Conservation (phyloP, 2,888 invertebrate genomes). For the Drosophila niveifrons region DNA sequence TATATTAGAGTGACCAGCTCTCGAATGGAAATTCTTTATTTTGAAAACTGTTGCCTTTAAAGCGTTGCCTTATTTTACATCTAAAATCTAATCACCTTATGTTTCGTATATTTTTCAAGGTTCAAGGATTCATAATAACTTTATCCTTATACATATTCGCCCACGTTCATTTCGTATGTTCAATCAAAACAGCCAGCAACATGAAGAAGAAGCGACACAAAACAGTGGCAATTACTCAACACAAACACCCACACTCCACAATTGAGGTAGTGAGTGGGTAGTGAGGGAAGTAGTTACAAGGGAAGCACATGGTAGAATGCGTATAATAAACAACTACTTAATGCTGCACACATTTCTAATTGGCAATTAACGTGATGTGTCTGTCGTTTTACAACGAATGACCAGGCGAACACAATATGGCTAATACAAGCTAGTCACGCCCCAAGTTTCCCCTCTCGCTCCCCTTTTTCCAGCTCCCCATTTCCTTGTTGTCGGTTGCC, state of each 20-base stretch:
- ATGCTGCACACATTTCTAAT: conserved; percentile 66
- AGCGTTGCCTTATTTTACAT: too few species aligned
- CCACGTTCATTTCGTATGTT: conserved; percentile 21
- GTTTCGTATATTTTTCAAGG: background rate
- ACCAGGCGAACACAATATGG: conserved; percentile 46
- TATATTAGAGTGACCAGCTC: too few species aligned
- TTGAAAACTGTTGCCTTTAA: too few species aligned
- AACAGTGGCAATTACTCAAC: conserved; percentile 9
- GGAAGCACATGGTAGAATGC: background rate
- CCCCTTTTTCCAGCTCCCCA: background rate
- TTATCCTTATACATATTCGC: background rate
- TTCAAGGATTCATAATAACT: conserved; percentile 32
- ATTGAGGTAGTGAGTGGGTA: too few species aligned
- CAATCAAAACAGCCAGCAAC: conserved; percentile 33
- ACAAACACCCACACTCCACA: conserved; percentile 7
- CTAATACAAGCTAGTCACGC: conserved; percentile 35
- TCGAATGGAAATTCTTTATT: too few species aligned
- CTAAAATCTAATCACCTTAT: too few species aligned
- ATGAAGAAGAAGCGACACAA: conserved; percentile 23
- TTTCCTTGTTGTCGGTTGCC: conserved; percentile 33
- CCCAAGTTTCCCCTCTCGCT: background rate
- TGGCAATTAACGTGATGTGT: conserved; percentile 67
- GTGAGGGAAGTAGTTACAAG: too few species aligned
- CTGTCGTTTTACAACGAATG: conserved; percentile 62
- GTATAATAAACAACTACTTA: conserved; percentile 53